Evolutionary conservation across 1,140 invertebrate species (phyloP), one percentile per base, ranked within the genome.

Genomic region (Metaphire vulgaris): DNA sequence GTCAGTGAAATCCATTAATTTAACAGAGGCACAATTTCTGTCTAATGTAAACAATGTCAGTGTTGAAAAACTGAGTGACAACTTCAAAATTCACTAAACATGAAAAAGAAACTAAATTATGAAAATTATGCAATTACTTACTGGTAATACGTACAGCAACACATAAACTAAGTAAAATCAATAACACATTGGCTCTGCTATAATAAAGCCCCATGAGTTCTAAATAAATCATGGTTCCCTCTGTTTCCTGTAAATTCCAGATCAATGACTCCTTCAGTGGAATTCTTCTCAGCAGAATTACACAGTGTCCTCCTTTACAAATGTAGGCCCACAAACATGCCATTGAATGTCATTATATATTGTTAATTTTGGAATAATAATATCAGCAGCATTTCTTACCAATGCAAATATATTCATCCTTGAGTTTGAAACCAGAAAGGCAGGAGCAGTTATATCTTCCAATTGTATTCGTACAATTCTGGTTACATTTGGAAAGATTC

Each of bases 401-500:
- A 56, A 21, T 56, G 15, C 33, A 30, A 32, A 1, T 31, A 6
- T 1, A 29, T 71, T 33, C 33, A 32, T 33, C n/a, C 30, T 31
- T 2, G 32, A 33, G 16, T 71, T 28, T 1, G 32, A 12, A 14
- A 31, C 31, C 26, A 69, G 68, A 12, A 14, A 12, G 26, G 68
- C 68, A 28, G 26, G 68, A 69, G 26, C 26, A 28, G 6, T 29
- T 28, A 28, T 28, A 28, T 14, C 26, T 12, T 69, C 68, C 26
- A 69, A 12, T 12, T 12, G 26, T 28, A 31, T 21, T 12, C 32
- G 26, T 64, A 21, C 33, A 21, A 34, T 41, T 65, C 32, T 34
- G 33, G 56, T 34, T 74, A 26, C 72, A 74, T 74, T 34, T 21
- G 30, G 41, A 74, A 33, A 41, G 34, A 26, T 15, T 21, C 26